These are phyloP conservation scores for Polyploca ridens DNA, from an alignment of 2,888 invertebrate genomes.

Conservation along the genomic window DNA sequence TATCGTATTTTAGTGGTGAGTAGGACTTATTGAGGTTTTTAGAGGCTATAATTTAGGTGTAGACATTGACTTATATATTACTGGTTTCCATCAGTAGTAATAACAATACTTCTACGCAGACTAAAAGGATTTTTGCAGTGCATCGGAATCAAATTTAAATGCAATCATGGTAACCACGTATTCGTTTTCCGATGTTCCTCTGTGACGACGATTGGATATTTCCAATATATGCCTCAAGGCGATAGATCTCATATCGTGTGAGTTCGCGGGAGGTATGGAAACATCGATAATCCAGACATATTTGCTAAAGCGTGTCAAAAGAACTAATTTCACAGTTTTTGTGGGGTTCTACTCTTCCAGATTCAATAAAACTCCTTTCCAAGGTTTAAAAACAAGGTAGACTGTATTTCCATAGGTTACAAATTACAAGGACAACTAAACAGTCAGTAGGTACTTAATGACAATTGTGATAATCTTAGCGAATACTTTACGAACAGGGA, in stretches of 20 bases:
- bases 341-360: background rate
- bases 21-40: slow-evolving; percentile 9
- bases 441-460: too few species aligned
- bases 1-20: slow-evolving; percentile 39
- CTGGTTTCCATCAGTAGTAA: too few species aligned
- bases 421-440: too few species aligned
- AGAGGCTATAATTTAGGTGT: background rate
- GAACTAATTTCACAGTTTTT: background rate
- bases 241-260: slow-evolving; percentile 55
- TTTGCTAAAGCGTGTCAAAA: background rate
- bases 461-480: too few species aligned
- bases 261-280: slow-evolving; percentile 30
- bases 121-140: slow-evolving; percentile 9
- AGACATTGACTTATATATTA: too few species aligned
- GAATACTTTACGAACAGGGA: too few species aligned
- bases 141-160: slow-evolving; percentile 55
- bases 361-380: too few species aligned
- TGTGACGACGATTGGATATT: slow-evolving; percentile 58
- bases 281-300: slow-evolving; percentile 13
- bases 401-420: too few species aligned
- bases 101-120: too few species aligned
- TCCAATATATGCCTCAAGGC: slow-evolving; percentile 59
- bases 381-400: too few species aligned
- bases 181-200: slow-evolving; percentile 50
- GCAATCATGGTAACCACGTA: slow-evolving; percentile 56